A percentile compares a stretch with the other conserved stretches of the same genome.
phyloP scores from a whole-genome alignment of 2,888 invertebrate species.

The Trissonchulus latispiculum region DNA sequence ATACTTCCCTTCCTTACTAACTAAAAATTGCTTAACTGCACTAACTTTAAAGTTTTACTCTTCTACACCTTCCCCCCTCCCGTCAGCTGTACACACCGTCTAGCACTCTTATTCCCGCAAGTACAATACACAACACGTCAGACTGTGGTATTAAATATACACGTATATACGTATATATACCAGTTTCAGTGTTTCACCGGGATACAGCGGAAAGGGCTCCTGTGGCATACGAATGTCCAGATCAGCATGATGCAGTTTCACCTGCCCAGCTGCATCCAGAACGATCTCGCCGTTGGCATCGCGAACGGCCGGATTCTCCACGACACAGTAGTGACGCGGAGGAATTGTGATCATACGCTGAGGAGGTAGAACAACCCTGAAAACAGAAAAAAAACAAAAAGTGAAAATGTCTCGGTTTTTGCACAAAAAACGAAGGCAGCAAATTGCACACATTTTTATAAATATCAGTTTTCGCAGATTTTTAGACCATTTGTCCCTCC shows the following conservation, averaged over 20 bases:
- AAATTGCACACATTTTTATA: too few relatives aligned
- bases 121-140: too few relatives aligned
- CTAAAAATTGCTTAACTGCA: too few relatives aligned
- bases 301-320: conserved; percentile 48
- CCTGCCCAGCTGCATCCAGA: conserved; percentile 46
- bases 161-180: conserved; percentile 4
- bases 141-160: too few relatives aligned
- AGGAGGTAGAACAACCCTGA: conserved; percentile 47
- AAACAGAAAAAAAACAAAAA: conserved; percentile 15
- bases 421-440: neutral
- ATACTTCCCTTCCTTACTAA: too few relatives aligned
- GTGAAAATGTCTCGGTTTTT: too few relatives aligned
- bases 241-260: conserved; percentile 48
- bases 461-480: too few relatives aligned
- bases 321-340: conserved; percentile 49
- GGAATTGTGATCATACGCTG: conserved; percentile 50
- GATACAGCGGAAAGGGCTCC: conserved; percentile 51
- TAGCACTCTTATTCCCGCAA: too few relatives aligned
- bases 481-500: too few relatives aligned
- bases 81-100: too few relatives aligned
- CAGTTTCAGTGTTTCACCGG: conserved; percentile 45
- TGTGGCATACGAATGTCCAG: conserved; percentile 49
- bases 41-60: too few relatives aligned
- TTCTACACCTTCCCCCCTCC: too few relatives aligned
- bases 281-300: conserved; percentile 43